phyloP scores from a whole-genome alignment of 1,140 invertebrate species.

The Bombyx mandarina region DNA sequence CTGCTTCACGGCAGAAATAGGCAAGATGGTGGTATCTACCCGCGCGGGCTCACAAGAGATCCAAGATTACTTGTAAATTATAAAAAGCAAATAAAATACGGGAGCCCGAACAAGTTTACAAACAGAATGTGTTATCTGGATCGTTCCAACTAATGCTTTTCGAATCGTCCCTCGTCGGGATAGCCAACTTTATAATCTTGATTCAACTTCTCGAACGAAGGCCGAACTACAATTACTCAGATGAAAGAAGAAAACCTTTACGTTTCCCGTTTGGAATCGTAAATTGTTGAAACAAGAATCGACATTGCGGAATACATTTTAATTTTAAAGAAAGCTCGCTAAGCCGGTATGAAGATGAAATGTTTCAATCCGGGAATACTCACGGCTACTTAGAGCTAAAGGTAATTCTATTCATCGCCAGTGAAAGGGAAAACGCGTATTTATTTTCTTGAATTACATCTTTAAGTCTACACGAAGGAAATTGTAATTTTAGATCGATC shows the following conservation, averaged over 20 bases:
- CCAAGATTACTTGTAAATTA: not conserved
- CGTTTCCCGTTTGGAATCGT: conserved; percentile 10
- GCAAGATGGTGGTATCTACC: too few relatives aligned
- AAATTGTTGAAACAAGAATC: conserved; percentile 10
- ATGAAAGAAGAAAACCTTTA: conserved; percentile 23
- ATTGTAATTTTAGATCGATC: too few relatives aligned
- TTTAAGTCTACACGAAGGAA: not conserved
- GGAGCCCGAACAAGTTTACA: conserved; percentile 16
- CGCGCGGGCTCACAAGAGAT: not conserved
- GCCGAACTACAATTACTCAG: conserved; percentile 28
- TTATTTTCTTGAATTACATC: conserved; percentile 19
- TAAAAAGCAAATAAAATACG: too few relatives aligned
- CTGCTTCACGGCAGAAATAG: too few relatives aligned
- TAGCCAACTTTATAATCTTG: conserved; percentile 41
- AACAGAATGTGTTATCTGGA: conserved; percentile 37
- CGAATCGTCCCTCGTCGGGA: conserved; percentile 27
- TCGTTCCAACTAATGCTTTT: conserved; percentile 29
- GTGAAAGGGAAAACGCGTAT: conserved; percentile 10
- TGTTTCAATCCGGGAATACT: conserved; percentile 8
- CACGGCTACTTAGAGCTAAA: conserved; percentile 8
- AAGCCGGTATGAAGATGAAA: not conserved
- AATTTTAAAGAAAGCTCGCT: conserved; percentile 3
- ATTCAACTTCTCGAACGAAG: conserved; percentile 31
- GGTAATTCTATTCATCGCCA: conserved; percentile 10
- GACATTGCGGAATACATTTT: conserved; percentile 1